Base-by-base conservation (phyloP, 2,888 invertebrate genomes). In the Andrena haemorrhoa region DNA sequence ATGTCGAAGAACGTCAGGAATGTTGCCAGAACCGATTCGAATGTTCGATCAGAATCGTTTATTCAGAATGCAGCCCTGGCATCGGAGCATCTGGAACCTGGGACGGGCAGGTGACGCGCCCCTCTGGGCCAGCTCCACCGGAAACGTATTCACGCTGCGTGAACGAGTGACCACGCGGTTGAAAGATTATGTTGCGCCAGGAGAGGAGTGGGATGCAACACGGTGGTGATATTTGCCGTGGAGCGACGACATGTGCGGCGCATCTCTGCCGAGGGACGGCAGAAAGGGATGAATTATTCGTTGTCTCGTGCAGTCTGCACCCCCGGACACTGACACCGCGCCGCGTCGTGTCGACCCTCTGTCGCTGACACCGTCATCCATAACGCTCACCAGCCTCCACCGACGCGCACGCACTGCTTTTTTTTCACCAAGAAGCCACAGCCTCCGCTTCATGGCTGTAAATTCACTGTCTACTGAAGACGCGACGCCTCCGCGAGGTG, bases 241-340 rank as follows among this genome's bases (percentile, higher is more conserved):
- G 63, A 63, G 33, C 68, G 75, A 72, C 82, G 82, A 79, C 87
- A 83, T 81, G 86, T 83, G 88, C 75, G 83, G 47, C 79, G 75
- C 83, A 79, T 86, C 75, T 81, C 83, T 75, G 70, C 79, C 61
- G 84, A 82, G 63, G 51, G 79, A 58, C 8, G 47, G 58, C 33
- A 64, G 77, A 78, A 60, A 83, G 89, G 91, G 90, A 93, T 93
- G 92, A 93, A 93, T 93, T 93, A 93, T 93, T 93, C 89, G 91
- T 92, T 92, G 91, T 92, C 92, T 91, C 91, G 80, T 91, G 89
- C 92, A 92, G 91, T 90, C 90, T 87, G 89, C 87, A 86, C 86
- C 88, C 89, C 77, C 84, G 86, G 90, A 85, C 89, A 88, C 90
- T 88, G 91, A 89, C 87, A 86, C 88, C 85, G 82, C 86, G 80